phyloP scores from a whole-genome alignment of 2,797 vertebrate species.

The Darevskia mixta region DNA sequence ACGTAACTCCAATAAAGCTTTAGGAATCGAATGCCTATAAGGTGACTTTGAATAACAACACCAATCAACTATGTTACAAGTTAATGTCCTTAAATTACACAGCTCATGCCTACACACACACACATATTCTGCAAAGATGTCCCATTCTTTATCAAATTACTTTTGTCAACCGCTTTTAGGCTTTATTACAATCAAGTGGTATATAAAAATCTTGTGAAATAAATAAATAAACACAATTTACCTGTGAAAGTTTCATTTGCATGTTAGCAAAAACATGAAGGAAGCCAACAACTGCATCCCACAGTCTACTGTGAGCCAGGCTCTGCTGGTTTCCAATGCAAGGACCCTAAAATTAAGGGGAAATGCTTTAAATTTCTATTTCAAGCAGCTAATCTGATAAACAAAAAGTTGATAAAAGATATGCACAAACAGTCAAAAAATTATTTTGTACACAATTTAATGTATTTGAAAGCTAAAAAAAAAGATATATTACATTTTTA shows the following conservation, averaged over 20 bases:
- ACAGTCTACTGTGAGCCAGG: slow-evolving; percentile 95
- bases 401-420: background rate
- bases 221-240: slow-evolving; percentile 68
- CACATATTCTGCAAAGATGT: too few relatives aligned
- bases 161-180: too few relatives aligned
- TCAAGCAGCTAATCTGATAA: background rate
- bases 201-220: too few relatives aligned
- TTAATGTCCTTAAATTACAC: background rate
- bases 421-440: background rate
- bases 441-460: rapidly evolving
- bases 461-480: background rate
- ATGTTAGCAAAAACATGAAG: slow-evolving; percentile 99
- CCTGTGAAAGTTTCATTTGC: slow-evolving; percentile 99
- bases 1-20: background rate
- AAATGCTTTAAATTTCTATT: background rate
- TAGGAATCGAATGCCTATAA: background rate
- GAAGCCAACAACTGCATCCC: slow-evolving; percentile 98
- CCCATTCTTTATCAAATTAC: too few relatives aligned
- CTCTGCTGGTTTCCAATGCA: slow-evolving; percentile 98
- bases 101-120: background rate
- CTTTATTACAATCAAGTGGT: too few relatives aligned
- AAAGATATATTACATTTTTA: background rate
- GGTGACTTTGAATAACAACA: background rate
- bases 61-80: too few relatives aligned
- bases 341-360: slow-evolving; percentile 85